Evolutionary conservation across 2,888 invertebrate species (phyloP), one percentile per base, ranked within the genome.

Genomic region (Erebia epiphron): DNA sequence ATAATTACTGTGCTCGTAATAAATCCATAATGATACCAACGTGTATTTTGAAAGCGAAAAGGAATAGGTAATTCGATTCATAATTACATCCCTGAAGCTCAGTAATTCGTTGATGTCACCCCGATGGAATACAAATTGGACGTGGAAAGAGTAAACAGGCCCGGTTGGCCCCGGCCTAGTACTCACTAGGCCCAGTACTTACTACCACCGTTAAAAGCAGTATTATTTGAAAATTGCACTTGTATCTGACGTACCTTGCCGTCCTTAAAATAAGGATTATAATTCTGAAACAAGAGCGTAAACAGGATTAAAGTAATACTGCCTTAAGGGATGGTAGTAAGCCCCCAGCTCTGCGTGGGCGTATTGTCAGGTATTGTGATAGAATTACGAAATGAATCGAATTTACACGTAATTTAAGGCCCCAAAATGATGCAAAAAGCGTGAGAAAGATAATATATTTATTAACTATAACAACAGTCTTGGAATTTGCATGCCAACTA

Each of bases 91-190:
- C 61, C 61, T 10, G 61, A 16, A 61, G 46, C 46, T 61, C 11
- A 46, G 61, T 18, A 35, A 35, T 35, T 35, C 35, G 35, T 35
- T 11, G 61, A 61, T 61, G 61, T 18, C 61, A 18, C 10, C 35
- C 52, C 63, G 50, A 35, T 49, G 63, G 63, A 52, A 63, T 63
- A 63, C 61, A 63, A 63, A 63, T 63, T 63, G 50, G 63, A 63
- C 63, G 13, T 52, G 63, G 52, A 63, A 50, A 26, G 63, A 63
- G 63, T 52, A 35, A 63, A 63, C 63, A 63, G n/a, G 52, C 26
- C 43, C 60, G 41, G 4, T 2, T 16, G 54, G 21, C 0, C 26
- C 26, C 26, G 26, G 3, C 1, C 56, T 11, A n/a, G n/a, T n/a
- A 5, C 26, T 14, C 56, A 10, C 11, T 10, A 9, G 58, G 41